phyloP scores from a whole-genome alignment of 2,888 invertebrate genomes.

The Hypena proboscidalis region DNA sequence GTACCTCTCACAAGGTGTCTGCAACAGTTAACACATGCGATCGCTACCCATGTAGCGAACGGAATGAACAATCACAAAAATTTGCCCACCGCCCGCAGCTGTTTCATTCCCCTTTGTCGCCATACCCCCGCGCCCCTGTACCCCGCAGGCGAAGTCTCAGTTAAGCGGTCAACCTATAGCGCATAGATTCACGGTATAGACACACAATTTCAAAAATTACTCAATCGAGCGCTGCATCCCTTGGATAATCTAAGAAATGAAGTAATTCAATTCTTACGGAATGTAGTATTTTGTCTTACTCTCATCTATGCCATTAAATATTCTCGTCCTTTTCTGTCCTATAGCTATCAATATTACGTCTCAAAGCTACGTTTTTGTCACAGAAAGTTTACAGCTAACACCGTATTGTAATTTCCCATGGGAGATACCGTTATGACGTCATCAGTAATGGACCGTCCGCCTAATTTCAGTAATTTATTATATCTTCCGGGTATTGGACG shows the following conservation, averaged over 20 bases:
- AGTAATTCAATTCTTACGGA: constrained; percentile 1
- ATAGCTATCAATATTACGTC: constrained; percentile 13
- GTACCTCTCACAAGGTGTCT: too few relatives aligned
- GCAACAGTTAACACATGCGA: too few relatives aligned
- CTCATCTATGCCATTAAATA: not conserved
- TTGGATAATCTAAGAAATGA: not conserved
- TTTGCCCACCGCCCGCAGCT: too few relatives aligned
- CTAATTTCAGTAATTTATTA: constrained; percentile 39
- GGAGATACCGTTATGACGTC: constrained; percentile 35
- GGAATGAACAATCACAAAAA: too few relatives aligned
- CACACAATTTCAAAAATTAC: not conserved
- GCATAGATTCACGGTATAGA: too few relatives aligned
- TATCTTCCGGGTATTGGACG: constrained; percentile 22
- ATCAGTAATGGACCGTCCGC: constrained; percentile 29
- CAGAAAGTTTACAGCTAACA: constrained; percentile 35
- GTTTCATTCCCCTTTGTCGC: too few relatives aligned
- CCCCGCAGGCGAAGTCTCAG: too few relatives aligned
- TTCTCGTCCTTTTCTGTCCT: constrained; percentile 7
- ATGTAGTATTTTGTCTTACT: not conserved
- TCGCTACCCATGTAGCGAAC: too few relatives aligned
- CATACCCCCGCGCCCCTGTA: too few relatives aligned
- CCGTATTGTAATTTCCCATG: constrained; percentile 44
- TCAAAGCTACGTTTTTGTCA: constrained; percentile 33
- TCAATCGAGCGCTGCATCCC: not conserved
- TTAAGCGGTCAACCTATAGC: too few relatives aligned